Evolutionary conservation across 2,888 invertebrate genomes (phyloP).

Genomic region (Geotrupes spiniger): DNA sequence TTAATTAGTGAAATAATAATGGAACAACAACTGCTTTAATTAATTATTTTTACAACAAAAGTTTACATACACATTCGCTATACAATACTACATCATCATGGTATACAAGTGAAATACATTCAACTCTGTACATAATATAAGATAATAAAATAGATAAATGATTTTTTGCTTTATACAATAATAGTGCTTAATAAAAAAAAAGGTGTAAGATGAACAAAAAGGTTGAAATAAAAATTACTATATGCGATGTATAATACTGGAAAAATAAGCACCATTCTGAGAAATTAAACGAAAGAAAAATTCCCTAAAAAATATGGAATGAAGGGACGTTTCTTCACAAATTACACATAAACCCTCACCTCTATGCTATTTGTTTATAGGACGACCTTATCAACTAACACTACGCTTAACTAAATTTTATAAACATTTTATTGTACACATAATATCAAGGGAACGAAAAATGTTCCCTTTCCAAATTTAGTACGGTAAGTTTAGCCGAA

Average conservation of each 20-base stretch:
- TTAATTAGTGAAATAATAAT: too few relatives aligned
- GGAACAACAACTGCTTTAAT: constrained; percentile 1
- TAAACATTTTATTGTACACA: constrained; percentile 11
- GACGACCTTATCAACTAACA: constrained; percentile 4
- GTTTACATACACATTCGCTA: constrained; percentile 3
- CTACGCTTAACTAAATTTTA: constrained; percentile 3
- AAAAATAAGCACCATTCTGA: constrained; percentile 15
- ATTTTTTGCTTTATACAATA: not conserved
- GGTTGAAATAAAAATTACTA: constrained; percentile 8
- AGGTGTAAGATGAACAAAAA: not conserved
- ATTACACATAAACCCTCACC: constrained; percentile 19
- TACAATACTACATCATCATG: not conserved
- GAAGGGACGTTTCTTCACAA: constrained; percentile 10
- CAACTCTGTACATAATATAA: constrained; percentile 7
- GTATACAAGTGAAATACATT: constrained; percentile 1
- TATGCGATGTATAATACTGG: constrained; percentile 16
- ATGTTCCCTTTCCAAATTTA: constrained; percentile 1
- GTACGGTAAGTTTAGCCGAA: constrained; percentile 3
- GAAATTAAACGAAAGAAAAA: constrained; percentile 6
- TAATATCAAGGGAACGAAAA: not conserved
- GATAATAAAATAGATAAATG: constrained; percentile 1
- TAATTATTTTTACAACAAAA: constrained; percentile 9
- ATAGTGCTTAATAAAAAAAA: constrained; percentile 5
- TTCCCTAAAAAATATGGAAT: constrained; percentile 13
- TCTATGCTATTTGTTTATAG: constrained; percentile 10